Percentiles rank a stretch among this genome's conserved stretches.
phyloP scores from a whole-genome alignment of 1,140 invertebrate genomes.

The Pygmarrhopalites habei region DNA sequence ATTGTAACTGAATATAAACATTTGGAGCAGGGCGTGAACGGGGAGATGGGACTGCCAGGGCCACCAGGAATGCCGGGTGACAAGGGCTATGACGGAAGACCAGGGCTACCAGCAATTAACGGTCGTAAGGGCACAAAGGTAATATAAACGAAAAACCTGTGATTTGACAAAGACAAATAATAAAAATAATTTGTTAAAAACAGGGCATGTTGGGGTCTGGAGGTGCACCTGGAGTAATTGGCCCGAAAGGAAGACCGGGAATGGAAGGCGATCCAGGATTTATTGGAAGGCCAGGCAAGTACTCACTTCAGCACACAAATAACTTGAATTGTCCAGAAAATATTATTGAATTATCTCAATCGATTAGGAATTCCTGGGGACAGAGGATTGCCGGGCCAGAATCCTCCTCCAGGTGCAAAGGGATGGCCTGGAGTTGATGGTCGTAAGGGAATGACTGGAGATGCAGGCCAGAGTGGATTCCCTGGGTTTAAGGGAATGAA shows the following conservation, averaged over 20 bases:
- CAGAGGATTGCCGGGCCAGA: neutral
- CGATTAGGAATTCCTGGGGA: slow-evolving; percentile 13
- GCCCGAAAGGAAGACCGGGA: neutral
- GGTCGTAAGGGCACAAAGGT: slow-evolving; percentile 11
- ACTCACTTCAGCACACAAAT: too few species aligned
- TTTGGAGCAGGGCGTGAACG: slow-evolving; percentile 30
- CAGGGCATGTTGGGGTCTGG: neutral
- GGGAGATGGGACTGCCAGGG: slow-evolving; percentile 28
- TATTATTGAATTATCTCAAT: too few species aligned
- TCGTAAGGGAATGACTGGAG: too few species aligned
- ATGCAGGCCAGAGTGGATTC: neutral
- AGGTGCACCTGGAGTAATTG: neutral
- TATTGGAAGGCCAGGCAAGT: slow-evolving; percentile 18
- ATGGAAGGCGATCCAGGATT: slow-evolving; percentile 32
- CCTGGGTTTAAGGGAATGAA: neutral
- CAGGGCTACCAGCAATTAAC: neutral
- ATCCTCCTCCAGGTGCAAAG: too few species aligned
- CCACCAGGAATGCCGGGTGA: slow-evolving; percentile 42
- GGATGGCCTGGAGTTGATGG: too few species aligned
- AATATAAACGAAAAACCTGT: too few species aligned
- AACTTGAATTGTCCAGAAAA: neutral
- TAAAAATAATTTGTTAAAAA: too few species aligned
- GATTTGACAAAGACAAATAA: too few species aligned
- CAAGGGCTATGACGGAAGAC: slow-evolving; percentile 39
- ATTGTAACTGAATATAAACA: slow-evolving; percentile 44